phyloP scores from a whole-genome alignment of 2,888 invertebrate genomes.

The Desoria tigrina region DNA sequence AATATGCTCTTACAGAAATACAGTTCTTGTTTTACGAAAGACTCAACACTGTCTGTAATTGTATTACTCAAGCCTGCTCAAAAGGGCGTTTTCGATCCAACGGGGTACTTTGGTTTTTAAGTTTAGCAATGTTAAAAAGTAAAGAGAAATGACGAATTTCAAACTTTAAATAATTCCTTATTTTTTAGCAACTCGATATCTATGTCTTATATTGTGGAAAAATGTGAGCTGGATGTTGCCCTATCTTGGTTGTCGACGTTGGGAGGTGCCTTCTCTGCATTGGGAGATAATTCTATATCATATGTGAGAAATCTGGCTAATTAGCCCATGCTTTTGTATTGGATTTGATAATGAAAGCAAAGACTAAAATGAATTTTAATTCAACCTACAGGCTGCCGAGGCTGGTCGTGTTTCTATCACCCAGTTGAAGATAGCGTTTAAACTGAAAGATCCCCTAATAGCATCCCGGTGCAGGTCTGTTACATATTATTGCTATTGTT shows the following conservation, averaged over 20 bases:
- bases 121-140: too few relatives aligned
- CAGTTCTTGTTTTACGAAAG: too few relatives aligned
- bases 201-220: conserved; percentile 31
- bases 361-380: too few relatives aligned
- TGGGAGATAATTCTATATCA: conserved; percentile 81
- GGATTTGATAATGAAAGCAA: conserved; percentile 11
- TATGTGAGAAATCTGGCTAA: conserved; percentile 71
- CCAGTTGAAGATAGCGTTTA: conserved; percentile 77
- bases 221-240: conserved; percentile 72
- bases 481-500: not conserved
- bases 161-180: conserved; percentile 2
- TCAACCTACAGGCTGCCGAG: conserved; percentile 79
- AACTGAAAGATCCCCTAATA: conserved; percentile 78
- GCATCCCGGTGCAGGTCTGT: conserved; percentile 72
- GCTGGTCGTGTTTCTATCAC: conserved; percentile 84
- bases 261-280: conserved; percentile 92
- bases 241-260: conserved; percentile 95
- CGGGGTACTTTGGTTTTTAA: too few relatives aligned
- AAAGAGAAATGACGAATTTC: not conserved
- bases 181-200: conserved; percentile 40
- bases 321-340: not conserved
- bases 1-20: too few relatives aligned
- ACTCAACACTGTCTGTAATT: too few relatives aligned
- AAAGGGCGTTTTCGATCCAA: too few relatives aligned
- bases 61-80: too few relatives aligned